Evolutionary conservation across 2,113 vertebrate species (phyloP).

Genomic region (Laticauda colubrina): DNA sequence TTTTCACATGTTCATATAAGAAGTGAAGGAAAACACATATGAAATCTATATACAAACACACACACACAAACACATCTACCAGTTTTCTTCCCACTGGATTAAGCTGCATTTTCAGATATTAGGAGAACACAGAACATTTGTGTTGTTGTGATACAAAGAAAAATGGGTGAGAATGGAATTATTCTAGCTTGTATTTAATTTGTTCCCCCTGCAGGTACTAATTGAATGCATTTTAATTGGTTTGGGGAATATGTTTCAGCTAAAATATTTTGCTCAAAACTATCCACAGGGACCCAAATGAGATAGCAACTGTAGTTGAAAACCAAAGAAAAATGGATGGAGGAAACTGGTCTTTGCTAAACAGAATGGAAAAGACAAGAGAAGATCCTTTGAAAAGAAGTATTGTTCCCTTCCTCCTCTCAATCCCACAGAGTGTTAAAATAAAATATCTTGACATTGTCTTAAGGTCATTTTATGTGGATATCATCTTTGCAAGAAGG

Average conservation of each 20-base stretch:
- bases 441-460: slow-evolving; percentile 58
- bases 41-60: not conserved
- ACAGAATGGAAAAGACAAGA: slow-evolving; percentile 40
- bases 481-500: slow-evolving; percentile 49
- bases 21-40: slow-evolving; percentile 13
- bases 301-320: slow-evolving; percentile 47
- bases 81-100: not conserved
- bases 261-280: slow-evolving; percentile 61
- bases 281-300: slow-evolving; percentile 47
- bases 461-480: slow-evolving; percentile 55
- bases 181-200: slow-evolving; percentile 59
- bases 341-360: slow-evolving; percentile 32
- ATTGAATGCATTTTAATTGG: slow-evolving; percentile 64
- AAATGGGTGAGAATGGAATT: slow-evolving; percentile 33
- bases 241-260: slow-evolving; percentile 54
- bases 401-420: slow-evolving; percentile 66
- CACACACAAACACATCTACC: not conserved
- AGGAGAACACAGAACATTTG: slow-evolving; percentile 12
- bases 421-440: slow-evolving; percentile 62
- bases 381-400: slow-evolving; percentile 56
- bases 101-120: slow-evolving; percentile 30
- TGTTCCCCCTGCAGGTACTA: slow-evolving; percentile 52
- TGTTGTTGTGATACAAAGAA: slow-evolving; percentile 21
- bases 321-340: slow-evolving; percentile 57
- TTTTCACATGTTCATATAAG: not conserved